These are phyloP conservation scores for Cynopterus sphinx DNA, from an alignment of 2,797 vertebrate genomes.

Conservation along the genomic window DNA sequence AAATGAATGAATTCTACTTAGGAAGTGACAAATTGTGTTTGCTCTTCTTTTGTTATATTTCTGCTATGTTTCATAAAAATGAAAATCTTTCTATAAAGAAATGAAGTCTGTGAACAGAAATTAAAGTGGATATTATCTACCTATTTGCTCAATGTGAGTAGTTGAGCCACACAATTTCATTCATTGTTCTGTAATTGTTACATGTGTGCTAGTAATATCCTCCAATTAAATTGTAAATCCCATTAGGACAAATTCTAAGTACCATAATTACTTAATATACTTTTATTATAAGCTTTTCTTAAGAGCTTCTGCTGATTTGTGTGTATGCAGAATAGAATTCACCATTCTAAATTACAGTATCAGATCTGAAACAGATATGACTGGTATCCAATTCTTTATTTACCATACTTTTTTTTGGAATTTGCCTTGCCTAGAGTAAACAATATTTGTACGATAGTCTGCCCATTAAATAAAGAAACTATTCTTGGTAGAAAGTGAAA, in stretches of 20 bases:
- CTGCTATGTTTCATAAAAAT: constrained; percentile 16
- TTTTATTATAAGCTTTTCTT: neutral
- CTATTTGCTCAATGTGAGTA: neutral
- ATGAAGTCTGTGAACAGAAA: neutral
- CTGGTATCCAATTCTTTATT: neutral
- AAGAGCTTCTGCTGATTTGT: constrained; percentile 29
- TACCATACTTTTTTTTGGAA: neutral
- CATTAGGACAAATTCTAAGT: neutral
- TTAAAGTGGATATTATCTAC: neutral
- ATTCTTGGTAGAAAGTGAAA: constrained; percentile 29
- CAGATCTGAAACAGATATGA: neutral
- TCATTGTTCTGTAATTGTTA: neutral
- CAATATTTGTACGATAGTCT: neutral
- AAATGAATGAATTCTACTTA: neutral
- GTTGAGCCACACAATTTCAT: neutral
- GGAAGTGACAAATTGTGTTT: neutral
- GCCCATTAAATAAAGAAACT: neutral
- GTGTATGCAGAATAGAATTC: neutral
- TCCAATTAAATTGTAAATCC: constrained; percentile 2
- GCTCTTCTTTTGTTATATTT: constrained; percentile 21
- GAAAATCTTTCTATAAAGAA: neutral
- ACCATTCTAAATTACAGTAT: neutral
- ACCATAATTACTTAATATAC: neutral
- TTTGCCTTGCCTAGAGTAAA: neutral
- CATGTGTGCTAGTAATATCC: neutral